A percentile compares a stretch with the other conserved stretches of the same genome.
Conservation (phyloP, 2,113 vertebrate species). For the Abramis brama region DNA sequence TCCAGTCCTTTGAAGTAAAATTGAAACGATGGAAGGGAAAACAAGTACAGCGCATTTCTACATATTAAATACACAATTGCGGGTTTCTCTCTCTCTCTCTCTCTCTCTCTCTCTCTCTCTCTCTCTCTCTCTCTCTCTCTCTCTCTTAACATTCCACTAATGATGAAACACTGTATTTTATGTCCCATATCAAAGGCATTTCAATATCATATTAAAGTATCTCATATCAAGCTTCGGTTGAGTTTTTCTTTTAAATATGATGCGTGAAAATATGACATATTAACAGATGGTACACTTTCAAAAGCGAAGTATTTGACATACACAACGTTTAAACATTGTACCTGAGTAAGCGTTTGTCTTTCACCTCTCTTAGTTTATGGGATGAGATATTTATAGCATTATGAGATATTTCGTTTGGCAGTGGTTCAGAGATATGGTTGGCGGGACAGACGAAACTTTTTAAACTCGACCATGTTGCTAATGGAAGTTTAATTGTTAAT, state of each 20-base stretch:
- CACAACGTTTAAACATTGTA: conserved; percentile 8
- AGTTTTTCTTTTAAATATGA: background rate
- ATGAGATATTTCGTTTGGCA: conserved; percentile 61
- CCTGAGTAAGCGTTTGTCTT: conserved; percentile 34
- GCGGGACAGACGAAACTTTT: conserved; percentile 41
- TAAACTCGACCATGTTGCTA: conserved; percentile 55
- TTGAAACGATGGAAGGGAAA: conserved; percentile 31
- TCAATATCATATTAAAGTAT: conserved; percentile 1
- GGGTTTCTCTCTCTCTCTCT: background rate
- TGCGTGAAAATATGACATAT: background rate
- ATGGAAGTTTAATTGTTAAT: conserved; percentile 68
- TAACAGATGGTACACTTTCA: conserved; percentile 13
- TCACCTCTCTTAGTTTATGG: conserved; percentile 22
- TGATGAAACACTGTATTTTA: conserved; percentile 8
- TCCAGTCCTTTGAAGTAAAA: conserved; percentile 64
- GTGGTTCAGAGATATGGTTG: conserved; percentile 47
- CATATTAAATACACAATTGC: background rate
- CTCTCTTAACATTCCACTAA: background rate
- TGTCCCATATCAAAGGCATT: background rate
- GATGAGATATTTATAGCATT: conserved; percentile 61
- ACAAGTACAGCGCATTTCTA: background rate
- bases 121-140: conserved; percentile 2
- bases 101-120: background rate
- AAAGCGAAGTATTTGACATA: background rate
- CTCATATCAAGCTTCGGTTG: background rate